Evolutionary conservation across 2,113 vertebrate genomes (phyloP).

Genomic region (Malurus alboscapulatus): DNA sequence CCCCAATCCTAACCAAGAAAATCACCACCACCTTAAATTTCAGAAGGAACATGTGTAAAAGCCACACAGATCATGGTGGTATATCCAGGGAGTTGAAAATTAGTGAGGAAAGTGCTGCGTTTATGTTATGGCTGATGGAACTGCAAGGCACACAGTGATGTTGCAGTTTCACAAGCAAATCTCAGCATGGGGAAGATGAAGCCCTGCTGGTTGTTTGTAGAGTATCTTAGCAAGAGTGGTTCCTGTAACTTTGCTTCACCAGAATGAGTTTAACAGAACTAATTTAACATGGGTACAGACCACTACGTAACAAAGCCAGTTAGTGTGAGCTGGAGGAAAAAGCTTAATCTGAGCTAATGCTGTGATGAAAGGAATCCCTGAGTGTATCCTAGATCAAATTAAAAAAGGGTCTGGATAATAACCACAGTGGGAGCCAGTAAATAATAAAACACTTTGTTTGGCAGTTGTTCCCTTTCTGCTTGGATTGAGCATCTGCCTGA

Average conservation of each 20-base stretch:
- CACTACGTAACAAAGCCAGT: background rate
- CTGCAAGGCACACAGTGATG: fast-evolving
- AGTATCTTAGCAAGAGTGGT: background rate
- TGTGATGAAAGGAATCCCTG: background rate
- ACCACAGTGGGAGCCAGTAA: background rate
- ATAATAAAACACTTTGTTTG: background rate
- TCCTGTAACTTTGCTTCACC: background rate
- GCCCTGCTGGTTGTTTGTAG: background rate
- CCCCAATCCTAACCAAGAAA: background rate
- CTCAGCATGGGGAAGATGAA: background rate
- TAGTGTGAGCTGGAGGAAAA: background rate
- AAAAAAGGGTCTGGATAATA: background rate
- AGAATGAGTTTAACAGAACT: background rate
- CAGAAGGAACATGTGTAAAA: background rate
- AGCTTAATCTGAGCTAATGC: background rate
- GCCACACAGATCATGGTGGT: fast-evolving
- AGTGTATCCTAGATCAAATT: background rate
- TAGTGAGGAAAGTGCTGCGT: background rate
- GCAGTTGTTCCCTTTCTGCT: background rate
- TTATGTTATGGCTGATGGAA: background rate
- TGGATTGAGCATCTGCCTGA: background rate
- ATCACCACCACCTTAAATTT: background rate
- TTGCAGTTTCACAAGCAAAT: background rate
- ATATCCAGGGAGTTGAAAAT: background rate
- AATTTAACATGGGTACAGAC: background rate